These are phyloP conservation scores for Jaculus jaculus DNA, from an alignment of 2,113 vertebrate genomes.

Conservation along the genomic window DNA sequence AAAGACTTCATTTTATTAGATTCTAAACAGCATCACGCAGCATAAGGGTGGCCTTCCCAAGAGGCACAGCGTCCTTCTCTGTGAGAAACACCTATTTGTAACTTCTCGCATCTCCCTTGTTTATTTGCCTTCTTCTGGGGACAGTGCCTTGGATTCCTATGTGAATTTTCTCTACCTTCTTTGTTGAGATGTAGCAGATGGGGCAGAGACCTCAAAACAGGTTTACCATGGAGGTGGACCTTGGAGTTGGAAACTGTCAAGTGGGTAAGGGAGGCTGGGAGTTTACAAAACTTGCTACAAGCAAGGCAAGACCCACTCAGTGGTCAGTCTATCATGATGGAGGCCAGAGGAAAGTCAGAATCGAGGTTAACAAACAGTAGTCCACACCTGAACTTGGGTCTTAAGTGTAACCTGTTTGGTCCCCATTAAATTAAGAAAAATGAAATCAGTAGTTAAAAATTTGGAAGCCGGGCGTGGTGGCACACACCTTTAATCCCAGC, in stretches of 20 bases:
- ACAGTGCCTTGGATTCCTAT: not conserved
- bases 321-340: not conserved
- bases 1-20: constrained; percentile 7
- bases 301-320: not conserved
- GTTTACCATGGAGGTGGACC: not conserved
- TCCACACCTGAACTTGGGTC: not conserved
- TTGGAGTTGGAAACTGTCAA: constrained; percentile 5
- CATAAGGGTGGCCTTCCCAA: not conserved
- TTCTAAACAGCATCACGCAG: constrained; percentile 10
- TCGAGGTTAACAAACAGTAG: not conserved
- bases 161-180: constrained; percentile 1
- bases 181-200: not conserved
- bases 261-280: not conserved
- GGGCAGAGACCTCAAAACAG: not conserved
- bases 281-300: not conserved
- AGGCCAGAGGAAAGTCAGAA: not conserved
- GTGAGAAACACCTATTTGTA: not conserved
- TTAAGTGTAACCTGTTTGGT: not conserved
- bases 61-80: not conserved
- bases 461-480: not conserved
- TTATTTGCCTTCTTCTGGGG: not conserved
- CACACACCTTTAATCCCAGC: not conserved
- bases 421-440: not conserved
- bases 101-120: not conserved
- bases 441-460: not conserved